Base-by-base conservation (phyloP, 2,113 vertebrate genomes). In the Rynchops niger region DNA sequence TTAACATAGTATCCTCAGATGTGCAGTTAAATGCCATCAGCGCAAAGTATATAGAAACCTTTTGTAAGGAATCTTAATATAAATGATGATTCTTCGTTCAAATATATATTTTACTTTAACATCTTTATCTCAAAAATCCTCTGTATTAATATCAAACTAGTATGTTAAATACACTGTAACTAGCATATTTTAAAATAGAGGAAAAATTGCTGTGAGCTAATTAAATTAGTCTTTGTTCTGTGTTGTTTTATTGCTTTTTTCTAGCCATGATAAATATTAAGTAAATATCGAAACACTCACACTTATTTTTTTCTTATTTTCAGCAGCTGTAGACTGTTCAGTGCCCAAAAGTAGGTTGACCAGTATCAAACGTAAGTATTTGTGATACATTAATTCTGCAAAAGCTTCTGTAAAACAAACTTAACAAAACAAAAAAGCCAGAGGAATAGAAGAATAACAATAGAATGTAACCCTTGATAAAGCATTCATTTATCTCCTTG, bases 361-460 rank as follows among this genome's bases (percentile, higher is more conserved):
- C 56, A 99, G 98, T 97, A 97, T 99, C 87, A 99, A 99, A 98
- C 96, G 99, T 99, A 98, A 99, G 99, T 99, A 94, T 72, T 45
- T 91, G 53, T 82, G 53, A 49, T 29, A 30, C 5, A 1, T 43
- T 42, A 21, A 47, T 84, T 94, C 45, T 94, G 66, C 6, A 43
- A 91, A 88, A 91, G 40, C 15, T 73, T 73, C 42, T 77, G 8
- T 81, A 62, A 72, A 94, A 72, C 12, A 63, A n/a, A 67, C 26
- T 29, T 53, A 36, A 43, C 15, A 63, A 71, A 67, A 56, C 16
- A 38, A 50, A 72, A 78, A n/a, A 66, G 8, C 2, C 23, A 42
- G 32, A 8, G 6, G 21, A 65, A 26, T 50, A 43, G 77, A 73
- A 80, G 38, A 74, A 19, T 85, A 67, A 67, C 20, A 59, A 7